Percentiles rank a stretch among this genome's conserved stretches.
Conservation (phyloP, 1,140 invertebrate genomes). For the Leptoteleia sp. region DNA sequence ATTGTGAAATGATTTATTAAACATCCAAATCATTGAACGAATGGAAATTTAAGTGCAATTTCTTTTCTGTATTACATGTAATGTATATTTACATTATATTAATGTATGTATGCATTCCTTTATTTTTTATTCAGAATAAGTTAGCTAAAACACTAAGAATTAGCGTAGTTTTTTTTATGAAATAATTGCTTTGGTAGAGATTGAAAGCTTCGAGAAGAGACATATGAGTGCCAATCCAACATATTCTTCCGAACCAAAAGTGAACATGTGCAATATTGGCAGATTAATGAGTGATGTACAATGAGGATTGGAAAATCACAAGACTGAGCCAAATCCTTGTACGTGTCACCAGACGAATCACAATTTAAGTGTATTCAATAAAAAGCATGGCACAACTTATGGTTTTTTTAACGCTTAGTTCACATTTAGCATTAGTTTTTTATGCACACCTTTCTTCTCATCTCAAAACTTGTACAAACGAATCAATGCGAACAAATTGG, state of each 20-base stretch:
- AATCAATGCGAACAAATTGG: no score
- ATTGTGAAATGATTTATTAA: no score
- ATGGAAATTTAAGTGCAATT: no score
- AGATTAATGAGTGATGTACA: slow-evolving; percentile 38
- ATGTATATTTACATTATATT: no score
- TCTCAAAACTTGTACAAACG: no score
- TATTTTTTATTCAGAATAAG: no score
- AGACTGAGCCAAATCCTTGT: slow-evolving; percentile 67
- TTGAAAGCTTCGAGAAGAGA: slow-evolving; percentile 8
- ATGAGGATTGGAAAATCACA: slow-evolving; percentile 69
- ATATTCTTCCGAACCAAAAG: slow-evolving; percentile 20
- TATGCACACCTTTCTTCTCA: no score
- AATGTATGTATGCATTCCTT: no score
- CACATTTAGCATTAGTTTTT: background rate
- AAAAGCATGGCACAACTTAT: background rate
- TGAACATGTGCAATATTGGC: slow-evolving; percentile 19
- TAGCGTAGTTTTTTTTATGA: no score
- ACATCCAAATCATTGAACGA: no score
- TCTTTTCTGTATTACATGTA: no score
- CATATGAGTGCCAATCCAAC: background rate
- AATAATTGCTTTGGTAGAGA: slow-evolving; percentile 2
- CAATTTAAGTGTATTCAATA: background rate
- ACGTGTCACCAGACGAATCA: slow-evolving; percentile 10
- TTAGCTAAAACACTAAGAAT: no score
- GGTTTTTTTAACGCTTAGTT: slow-evolving; percentile 2